Evolutionary conservation across 2,113 vertebrate genomes (phyloP), one percentile per base, ranked within the genome.

Genomic region (Meriones unguiculatus): DNA sequence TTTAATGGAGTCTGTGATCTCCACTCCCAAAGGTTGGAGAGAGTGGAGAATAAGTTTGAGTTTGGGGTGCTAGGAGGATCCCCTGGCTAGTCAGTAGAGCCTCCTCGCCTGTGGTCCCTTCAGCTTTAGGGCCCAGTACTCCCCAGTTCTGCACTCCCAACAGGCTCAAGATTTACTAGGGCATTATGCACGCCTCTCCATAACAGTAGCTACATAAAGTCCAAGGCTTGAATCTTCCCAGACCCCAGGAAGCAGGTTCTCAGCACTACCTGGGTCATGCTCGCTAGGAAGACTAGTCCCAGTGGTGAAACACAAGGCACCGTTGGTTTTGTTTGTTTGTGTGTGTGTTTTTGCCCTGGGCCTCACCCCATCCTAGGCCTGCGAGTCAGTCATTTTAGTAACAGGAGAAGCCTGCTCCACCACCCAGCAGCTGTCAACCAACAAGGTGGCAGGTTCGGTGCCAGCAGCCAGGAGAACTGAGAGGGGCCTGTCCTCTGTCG

Each of bases 41-140:
- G 20, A 41, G 1, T 10, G 6, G 62, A 0, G 5, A 30, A 11
- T 17, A 8, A 9, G 1, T 8, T 18, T 3, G 15, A 38, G n/a
- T 50, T 41, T 32, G 50, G 35, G 15, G 11, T 24, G 52, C 25
- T 41, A 72, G 35, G 64, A 52, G 72, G 62, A 8, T 28, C 57
- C 52, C 59, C 25, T 69, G 69, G 69, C 38, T 76, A 14, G 1
- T n/a, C 2, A 13, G 92, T 15, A 7, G 0, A 3, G 12, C 22
- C 17, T 24, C 11, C 18, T 24, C 2, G 20, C 50, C 72, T 50
- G 46, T 73, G 30, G 41, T 12, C 30, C 28, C 52, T 3, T 7
- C 12, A 7, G 24, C 24, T 9, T 0, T 22, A 10, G 32, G 67
- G 20, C 4, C n/a, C 3, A 3, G 1, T 0, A 4, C 25, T 64